These are phyloP conservation scores for Athripsodes cinereus DNA, from an alignment of 2,888 invertebrate genomes.

Conservation along the genomic window DNA sequence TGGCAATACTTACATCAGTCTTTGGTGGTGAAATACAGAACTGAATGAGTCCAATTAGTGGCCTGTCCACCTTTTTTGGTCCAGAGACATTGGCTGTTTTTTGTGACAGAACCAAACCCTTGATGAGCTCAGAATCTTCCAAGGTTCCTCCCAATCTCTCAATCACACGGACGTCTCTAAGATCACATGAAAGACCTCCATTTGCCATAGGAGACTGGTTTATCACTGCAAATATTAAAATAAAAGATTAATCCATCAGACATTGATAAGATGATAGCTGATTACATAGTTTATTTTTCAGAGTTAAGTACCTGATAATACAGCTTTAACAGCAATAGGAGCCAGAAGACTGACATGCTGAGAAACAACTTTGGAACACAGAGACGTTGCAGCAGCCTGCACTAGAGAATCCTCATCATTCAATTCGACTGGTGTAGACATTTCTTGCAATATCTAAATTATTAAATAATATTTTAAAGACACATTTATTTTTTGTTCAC, in stretches of 20 bases:
- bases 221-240: slow-evolving; percentile 37
- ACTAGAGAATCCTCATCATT: slow-evolving; percentile 80
- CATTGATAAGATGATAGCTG: background rate
- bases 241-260: background rate
- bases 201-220: slow-evolving; percentile 43
- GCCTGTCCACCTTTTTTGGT: slow-evolving; percentile 91
- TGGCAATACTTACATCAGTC: slow-evolving; percentile 71
- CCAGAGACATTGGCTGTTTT: slow-evolving; percentile 85
- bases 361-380: slow-evolving; percentile 98
- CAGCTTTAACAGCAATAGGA: slow-evolving; percentile 96
- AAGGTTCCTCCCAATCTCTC: slow-evolving; percentile 95
- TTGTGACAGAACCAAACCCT: slow-evolving; percentile 93
- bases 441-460: slow-evolving; percentile 63
- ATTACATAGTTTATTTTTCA: too few species aligned
- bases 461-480: too few species aligned
- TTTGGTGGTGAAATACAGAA: slow-evolving; percentile 99
- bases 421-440: slow-evolving; percentile 83
- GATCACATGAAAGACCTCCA: slow-evolving; percentile 48
- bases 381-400: slow-evolving; percentile 94
- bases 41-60: slow-evolving; percentile 97
- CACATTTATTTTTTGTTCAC: too few species aligned
- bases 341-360: slow-evolving; percentile 94
- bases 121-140: slow-evolving; percentile 93
- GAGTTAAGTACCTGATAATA: slow-evolving; percentile 75
- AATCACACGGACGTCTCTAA: slow-evolving; percentile 95